phyloP scores from a whole-genome alignment of 2,888 invertebrate genomes.

The Mythimna loreyi region DNA sequence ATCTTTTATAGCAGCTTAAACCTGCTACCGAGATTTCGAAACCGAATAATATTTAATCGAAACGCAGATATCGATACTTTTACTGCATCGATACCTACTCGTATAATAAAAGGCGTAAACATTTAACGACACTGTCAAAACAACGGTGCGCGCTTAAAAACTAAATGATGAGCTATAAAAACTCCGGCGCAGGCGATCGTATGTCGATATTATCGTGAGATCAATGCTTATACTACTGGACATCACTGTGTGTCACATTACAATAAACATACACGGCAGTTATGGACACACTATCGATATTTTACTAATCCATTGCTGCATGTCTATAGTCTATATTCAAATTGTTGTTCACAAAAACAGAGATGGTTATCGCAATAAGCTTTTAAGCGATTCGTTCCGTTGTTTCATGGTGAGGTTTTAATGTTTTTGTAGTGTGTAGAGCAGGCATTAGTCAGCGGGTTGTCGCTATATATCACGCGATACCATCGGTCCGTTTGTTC shows the following conservation, averaged over 20 bases:
- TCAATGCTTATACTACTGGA: constrained; percentile 65
- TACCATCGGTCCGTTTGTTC: constrained; percentile 70
- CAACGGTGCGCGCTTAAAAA: constrained; percentile 59
- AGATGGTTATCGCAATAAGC: constrained; percentile 33
- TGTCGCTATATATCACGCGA: constrained; percentile 72
- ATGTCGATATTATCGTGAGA: constrained; percentile 64
- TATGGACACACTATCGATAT: constrained; percentile 10
- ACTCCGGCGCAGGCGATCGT: constrained; percentile 55
- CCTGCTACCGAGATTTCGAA: constrained; percentile 53
- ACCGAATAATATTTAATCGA: constrained; percentile 49
- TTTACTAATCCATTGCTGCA: constrained; percentile 34
- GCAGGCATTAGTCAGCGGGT: constrained; percentile 71
- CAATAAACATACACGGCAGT: constrained; percentile 23
- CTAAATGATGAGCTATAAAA: constrained; percentile 65
- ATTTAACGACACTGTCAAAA: constrained; percentile 63
- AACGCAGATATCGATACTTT: constrained; percentile 47
- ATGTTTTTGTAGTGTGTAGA: constrained; percentile 60
- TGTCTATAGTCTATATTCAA: constrained; percentile 1
- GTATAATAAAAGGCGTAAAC: constrained; percentile 53
- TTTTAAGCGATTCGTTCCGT: constrained; percentile 31
- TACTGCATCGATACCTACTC: constrained; percentile 40
- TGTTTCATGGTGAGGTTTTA: constrained; percentile 39
- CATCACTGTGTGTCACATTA: constrained; percentile 64
- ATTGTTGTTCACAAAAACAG: constrained; percentile 19
- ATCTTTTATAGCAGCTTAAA: constrained; percentile 51